Evolutionary conservation across 2,888 invertebrate species (phyloP).

Genomic region (Calameuta idolon): DNA sequence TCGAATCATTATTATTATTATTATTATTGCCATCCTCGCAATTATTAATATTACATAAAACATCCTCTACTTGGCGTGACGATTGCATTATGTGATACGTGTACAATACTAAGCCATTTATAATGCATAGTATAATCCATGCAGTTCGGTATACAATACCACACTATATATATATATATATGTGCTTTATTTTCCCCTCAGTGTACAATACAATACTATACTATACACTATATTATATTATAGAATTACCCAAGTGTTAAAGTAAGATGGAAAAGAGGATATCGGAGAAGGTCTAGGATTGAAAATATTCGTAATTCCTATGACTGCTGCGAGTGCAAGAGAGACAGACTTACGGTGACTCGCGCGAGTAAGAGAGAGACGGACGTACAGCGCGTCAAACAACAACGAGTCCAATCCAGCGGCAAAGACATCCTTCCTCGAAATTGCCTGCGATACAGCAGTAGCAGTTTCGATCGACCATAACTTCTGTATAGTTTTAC

Average conservation of each 20-base stretch:
- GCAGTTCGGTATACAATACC: background rate
- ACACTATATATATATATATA: no score
- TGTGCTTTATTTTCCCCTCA: no score
- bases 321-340: background rate
- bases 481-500: background rate
- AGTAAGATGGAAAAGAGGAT: background rate
- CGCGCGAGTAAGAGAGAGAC: no score
- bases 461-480: background rate
- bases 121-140: background rate
- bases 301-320: background rate
- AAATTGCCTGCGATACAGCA: background rate
- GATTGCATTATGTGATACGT: background rate
- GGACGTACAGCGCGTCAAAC: no score
- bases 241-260: background rate
- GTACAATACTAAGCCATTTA: background rate
- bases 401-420: no score
- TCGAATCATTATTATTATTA: no score
- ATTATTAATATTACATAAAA: background rate
- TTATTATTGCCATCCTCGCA: background rate
- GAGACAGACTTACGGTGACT: background rate
- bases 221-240: no score
- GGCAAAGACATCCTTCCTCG: no score
- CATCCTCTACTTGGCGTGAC: background rate
- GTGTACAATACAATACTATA: no score
- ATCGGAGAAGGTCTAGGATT: background rate